phyloP scores from a whole-genome alignment of 2,888 invertebrate genomes.

The Dasypogon diadema region DNA sequence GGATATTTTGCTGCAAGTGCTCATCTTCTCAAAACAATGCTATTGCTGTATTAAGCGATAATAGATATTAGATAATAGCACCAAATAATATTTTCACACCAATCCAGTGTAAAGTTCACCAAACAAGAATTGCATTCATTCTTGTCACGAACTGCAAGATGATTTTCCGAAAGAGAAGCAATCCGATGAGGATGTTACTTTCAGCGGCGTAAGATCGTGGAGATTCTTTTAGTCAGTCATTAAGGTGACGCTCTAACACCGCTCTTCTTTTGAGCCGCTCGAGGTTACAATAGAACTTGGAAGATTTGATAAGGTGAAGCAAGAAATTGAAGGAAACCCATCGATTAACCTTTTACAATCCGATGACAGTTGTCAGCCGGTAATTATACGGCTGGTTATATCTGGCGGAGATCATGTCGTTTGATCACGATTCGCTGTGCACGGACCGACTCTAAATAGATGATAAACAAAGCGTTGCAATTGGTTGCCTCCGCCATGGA shows the following conservation, averaged over 20 bases:
- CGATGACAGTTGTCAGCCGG: conserved; percentile 53
- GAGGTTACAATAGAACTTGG: neutral
- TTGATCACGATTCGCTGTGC: conserved; percentile 47
- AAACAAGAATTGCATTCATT: neutral
- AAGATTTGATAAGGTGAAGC: conserved; percentile 13
- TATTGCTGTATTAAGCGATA: neutral
- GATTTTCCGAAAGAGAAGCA: conserved; percentile 20
- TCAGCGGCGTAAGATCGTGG: neutral
- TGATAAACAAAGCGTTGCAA: conserved; percentile 10
- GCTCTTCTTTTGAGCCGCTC: neutral
- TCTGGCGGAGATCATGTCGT: conserved; percentile 49
- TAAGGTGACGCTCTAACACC: neutral
- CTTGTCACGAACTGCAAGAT: conserved; percentile 6
- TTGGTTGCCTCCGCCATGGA: neutral
- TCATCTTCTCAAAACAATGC: neutral
- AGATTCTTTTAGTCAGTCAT: neutral
- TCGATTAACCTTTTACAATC: conserved; percentile 52
- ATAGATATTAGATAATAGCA: neutral
- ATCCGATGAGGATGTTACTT: conserved; percentile 27
- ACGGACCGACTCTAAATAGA: conserved; percentile 8
- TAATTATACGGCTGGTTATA: conserved; percentile 47
- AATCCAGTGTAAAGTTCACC: neutral
- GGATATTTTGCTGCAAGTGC: neutral
- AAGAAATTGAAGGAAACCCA: conserved; percentile 49
- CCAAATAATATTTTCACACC: conserved; percentile 33